phyloP scores from a whole-genome alignment of 2,797 vertebrate genomes.

The Pangasius macronema region DNA sequence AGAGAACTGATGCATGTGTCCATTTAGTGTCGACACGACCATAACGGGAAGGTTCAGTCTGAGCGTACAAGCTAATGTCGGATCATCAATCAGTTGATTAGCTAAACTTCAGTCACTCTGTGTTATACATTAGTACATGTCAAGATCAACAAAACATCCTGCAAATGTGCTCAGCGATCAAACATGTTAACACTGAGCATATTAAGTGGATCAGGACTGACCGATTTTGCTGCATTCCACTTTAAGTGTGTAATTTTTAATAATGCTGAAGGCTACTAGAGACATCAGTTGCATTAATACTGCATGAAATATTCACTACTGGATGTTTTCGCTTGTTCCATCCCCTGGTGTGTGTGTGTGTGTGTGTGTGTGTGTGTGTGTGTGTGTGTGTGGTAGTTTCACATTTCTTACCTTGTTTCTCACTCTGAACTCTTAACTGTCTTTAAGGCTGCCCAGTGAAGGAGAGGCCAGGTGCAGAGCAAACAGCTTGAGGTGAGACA shows the following conservation, averaged over 20 bases:
- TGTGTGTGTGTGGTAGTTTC: conserved; percentile 9
- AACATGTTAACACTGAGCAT: background rate
- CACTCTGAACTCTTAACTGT: conserved; percentile 58
- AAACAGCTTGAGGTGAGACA: conserved; percentile 85
- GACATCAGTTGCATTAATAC: background rate
- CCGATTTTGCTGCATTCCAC: background rate
- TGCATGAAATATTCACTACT: background rate
- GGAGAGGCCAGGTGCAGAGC: conserved; percentile 84
- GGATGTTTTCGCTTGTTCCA: conserved; percentile 1
- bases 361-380: conserved; percentile 10
- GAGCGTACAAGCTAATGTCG: background rate
- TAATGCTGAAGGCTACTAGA: background rate
- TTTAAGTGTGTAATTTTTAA: background rate
- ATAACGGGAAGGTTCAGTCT: background rate
- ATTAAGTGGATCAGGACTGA: background rate
- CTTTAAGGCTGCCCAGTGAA: conserved; percentile 87
- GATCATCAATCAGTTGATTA: background rate
- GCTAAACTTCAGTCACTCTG: background rate
- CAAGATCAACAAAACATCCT: background rate
- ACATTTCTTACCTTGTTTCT: conserved; percentile 16
- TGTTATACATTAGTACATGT: background rate
- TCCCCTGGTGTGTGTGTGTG: conserved; percentile 14
- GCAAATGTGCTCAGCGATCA: background rate
- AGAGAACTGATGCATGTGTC: background rate
- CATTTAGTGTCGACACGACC: background rate